phyloP scores from a whole-genome alignment of 2,797 vertebrate genomes.

The Halcyon smyrnensis region DNA sequence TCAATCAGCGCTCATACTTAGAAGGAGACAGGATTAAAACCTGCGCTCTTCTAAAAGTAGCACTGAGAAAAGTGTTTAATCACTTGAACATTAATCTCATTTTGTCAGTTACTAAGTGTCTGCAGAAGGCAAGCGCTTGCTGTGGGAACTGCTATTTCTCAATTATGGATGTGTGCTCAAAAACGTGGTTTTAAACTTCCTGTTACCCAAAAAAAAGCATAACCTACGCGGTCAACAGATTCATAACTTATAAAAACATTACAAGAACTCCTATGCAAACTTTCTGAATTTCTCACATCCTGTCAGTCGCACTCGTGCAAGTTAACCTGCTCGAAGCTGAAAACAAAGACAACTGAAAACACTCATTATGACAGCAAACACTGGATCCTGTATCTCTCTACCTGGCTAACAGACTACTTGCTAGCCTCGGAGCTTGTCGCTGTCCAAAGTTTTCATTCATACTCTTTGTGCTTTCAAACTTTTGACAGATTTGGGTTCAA shows the following conservation, averaged over 20 bases:
- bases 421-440: background rate
- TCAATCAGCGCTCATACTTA: background rate
- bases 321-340: background rate
- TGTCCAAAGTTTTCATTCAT: background rate
- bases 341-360: background rate
- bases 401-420: accelerated
- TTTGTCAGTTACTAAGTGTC: background rate
- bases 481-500: accelerated
- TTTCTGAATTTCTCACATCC: too few relatives aligned
- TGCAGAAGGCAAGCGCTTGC: background rate
- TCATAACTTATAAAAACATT: background rate
- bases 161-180: background rate
- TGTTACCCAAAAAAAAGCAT: background rate
- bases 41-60: background rate
- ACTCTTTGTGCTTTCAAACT: background rate
- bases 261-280: background rate
- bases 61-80: background rate
- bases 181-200: background rate
- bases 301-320: background rate
- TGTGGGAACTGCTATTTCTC: background rate
- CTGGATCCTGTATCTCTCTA: background rate
- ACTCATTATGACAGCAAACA: background rate
- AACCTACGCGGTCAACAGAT: background rate
- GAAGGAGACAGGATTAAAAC: background rate
- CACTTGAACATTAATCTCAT: background rate